Evolutionary conservation across 2,888 invertebrate genomes (phyloP), one percentile per base, ranked within the genome.

Genomic region (Rhimphoctona megacephalus): DNA sequence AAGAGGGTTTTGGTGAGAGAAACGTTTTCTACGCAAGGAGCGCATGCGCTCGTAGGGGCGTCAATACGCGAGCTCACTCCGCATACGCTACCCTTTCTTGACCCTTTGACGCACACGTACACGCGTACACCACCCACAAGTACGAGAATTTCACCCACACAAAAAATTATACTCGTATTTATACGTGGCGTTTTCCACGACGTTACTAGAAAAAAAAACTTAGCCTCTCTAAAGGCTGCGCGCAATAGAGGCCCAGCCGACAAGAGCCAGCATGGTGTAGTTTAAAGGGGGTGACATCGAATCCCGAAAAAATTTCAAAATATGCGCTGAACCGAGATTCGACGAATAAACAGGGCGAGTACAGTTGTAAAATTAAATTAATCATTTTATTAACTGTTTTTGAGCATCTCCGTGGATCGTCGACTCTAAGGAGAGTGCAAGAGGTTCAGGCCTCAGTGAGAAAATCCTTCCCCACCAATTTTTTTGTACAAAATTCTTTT

Each of bases 11-110:
- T 89, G 86, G 88, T 85, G 82, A 81, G 88, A 85, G 79, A 89
- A 80, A 84, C 78, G 78, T 81, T 82, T 81, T 76, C 83, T 52
- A 80, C 54, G 46, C 74, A 78, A 79, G 69, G 17, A 64, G 93
- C 93, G 93, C 93, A 92, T 93, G 93, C 93, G 93, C 90, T 36
- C 86, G 87, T 89, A 90, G 89, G 91, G 92, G 92, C 93, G 93
- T 93, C 93, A 93, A 93, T 93, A 93, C 93, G 91, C 86, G 90
- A 87, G 83, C 90, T 81, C 83, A 70, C 79, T 90, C 90, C 90
- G 85, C 82, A 89, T 90, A 90, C 90, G 90, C 92, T 90, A 93
- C 92, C 92, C 92, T 92, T 92, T 91, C 91, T 88, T 89, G 90
- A 85, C 90, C 89, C 90, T 90, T 90, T 91, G 92, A 91, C 87